These are phyloP conservation scores for Holotrichia oblita DNA, from an alignment of 1,140 invertebrate genomes.

Conservation along the genomic window DNA sequence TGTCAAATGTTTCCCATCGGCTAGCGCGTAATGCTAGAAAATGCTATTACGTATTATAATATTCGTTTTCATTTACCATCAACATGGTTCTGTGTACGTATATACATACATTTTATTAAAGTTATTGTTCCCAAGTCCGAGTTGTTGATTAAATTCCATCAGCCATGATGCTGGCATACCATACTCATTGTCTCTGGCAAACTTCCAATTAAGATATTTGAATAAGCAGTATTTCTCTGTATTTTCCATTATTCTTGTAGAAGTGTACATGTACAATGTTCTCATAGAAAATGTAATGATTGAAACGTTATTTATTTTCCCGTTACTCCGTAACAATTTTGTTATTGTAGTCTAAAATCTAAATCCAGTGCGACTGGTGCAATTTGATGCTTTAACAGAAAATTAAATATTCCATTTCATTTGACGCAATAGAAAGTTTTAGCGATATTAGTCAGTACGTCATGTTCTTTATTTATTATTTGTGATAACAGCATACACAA, in stretches of 20 bases:
- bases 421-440: too few relatives aligned
- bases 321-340: constrained; percentile 8
- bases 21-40: background rate
- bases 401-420: too few relatives aligned
- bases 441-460: too few relatives aligned
- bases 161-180: constrained; percentile 28
- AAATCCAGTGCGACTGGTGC: background rate
- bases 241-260: constrained; percentile 31
- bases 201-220: constrained; percentile 33
- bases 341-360: background rate
- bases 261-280: background rate
- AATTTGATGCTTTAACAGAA: background rate
- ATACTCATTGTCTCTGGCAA: constrained; percentile 31
- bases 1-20: constrained; percentile 24
- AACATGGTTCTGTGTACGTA: constrained; percentile 10
- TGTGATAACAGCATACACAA: too few relatives aligned
- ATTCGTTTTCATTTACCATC: background rate
- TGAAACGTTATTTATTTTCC: constrained; percentile 31
- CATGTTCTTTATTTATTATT: too few relatives aligned
- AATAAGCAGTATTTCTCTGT: constrained; percentile 24
- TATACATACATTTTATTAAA: constrained; percentile 29
- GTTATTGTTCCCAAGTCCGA: constrained; percentile 29
- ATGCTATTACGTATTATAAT: constrained; percentile 26
- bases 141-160: constrained; percentile 33
- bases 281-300: constrained; percentile 19